Percentiles rank a stretch among this genome's conserved stretches.
phyloP scores from a whole-genome alignment of 2,113 vertebrate genomes.

The Alligator sinensis region DNA sequence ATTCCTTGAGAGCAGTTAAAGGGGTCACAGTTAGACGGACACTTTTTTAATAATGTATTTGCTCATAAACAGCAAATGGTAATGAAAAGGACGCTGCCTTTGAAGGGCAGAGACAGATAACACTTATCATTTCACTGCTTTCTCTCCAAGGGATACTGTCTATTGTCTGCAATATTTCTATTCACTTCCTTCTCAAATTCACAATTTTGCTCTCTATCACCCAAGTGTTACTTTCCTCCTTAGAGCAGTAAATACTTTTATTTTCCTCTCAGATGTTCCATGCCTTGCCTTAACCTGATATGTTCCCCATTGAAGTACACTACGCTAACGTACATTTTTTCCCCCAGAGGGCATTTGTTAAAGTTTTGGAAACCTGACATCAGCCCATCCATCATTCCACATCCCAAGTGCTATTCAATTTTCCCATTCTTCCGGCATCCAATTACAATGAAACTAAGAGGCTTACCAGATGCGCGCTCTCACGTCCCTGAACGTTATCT shows the following conservation, averaged over 20 bases:
- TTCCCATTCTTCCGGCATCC: neutral
- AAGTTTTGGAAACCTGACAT: neutral
- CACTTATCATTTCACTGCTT: neutral
- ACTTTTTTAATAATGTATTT: neutral
- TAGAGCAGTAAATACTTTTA: neutral
- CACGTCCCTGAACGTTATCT: neutral
- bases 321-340: neutral
- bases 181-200: neutral
- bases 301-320: neutral
- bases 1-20: slow-evolving; percentile 1
- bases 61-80: neutral
- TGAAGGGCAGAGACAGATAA: neutral
- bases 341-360: neutral
- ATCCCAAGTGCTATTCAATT: neutral
- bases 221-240: neutral
- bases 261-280: neutral
- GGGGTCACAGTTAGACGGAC: neutral
- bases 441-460: neutral
- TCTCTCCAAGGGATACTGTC: slow-evolving; percentile 10
- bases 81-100: neutral
- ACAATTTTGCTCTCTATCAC: neutral
- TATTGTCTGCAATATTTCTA: neutral
- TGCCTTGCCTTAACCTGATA: neutral
- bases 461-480: neutral
- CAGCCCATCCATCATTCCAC: neutral